phyloP scores from a whole-genome alignment of 2,797 vertebrate genomes.

The Etheostoma nigrum region DNA sequence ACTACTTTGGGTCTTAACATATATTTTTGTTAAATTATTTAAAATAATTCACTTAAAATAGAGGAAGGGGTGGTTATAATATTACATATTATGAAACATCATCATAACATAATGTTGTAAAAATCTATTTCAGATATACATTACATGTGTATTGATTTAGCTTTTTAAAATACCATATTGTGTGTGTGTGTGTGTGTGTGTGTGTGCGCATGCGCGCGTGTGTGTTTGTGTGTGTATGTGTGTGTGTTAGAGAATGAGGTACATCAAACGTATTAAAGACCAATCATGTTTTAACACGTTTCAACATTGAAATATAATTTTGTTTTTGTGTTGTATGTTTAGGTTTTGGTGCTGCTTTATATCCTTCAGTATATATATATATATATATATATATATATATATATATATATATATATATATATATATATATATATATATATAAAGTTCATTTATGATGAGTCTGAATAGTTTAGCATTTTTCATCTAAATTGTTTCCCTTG shows the following conservation, averaged over 20 bases:
- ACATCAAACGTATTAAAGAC: too few relatives aligned
- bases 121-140: constrained; percentile 6
- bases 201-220: neutral
- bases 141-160: neutral
- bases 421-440: neutral
- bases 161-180: neutral
- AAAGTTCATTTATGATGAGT: neutral
- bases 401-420: neutral
- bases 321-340: neutral
- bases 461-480: neutral
- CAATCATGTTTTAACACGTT: too few relatives aligned
- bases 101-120: neutral
- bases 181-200: neutral
- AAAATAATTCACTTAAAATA: neutral
- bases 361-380: neutral
- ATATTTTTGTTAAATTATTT: constrained; percentile 1
- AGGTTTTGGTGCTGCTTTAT: neutral
- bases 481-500: neutral
- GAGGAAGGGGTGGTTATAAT: neutral
- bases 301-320: neutral
- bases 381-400: too few relatives aligned
- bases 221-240: neutral
- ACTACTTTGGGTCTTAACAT: too few relatives aligned
- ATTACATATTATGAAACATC: neutral
- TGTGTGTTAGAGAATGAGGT: neutral